These are phyloP conservation scores for Mus minutoides DNA, from an alignment of 2,797 vertebrate species.

Conservation along the genomic window DNA sequence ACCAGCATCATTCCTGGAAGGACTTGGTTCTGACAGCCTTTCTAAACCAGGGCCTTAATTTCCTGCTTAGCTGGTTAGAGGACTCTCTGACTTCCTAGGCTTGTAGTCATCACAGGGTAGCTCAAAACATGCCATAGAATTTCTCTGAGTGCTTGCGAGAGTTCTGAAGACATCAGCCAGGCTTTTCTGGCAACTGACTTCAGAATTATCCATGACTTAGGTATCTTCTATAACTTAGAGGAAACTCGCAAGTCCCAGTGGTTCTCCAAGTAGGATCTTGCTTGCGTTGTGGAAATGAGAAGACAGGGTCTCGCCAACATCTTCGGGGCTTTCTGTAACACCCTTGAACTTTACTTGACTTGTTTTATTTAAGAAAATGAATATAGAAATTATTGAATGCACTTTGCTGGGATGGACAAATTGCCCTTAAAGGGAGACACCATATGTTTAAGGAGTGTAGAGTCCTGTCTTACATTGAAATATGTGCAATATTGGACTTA, in stretches of 20 bases:
- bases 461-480: slow-evolving; percentile 20
- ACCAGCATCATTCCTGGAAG: background rate
- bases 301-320: background rate
- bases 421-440: background rate
- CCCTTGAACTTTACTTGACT: background rate
- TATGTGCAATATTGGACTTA: background rate
- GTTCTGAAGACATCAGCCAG: background rate
- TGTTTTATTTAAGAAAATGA: slow-evolving; percentile 50
- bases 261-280: background rate
- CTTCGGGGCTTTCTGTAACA: background rate
- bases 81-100: background rate
- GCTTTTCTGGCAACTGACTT: background rate
- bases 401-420: background rate
- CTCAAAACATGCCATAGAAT: background rate
- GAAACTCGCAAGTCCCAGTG: background rate
- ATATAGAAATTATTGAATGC: background rate
- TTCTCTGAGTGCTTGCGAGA: background rate
- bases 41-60: background rate
- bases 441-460: slow-evolving; percentile 14
- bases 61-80: background rate
- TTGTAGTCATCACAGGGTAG: background rate
- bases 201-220: background rate
- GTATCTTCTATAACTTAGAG: background rate
- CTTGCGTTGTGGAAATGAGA: background rate
- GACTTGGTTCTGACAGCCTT: background rate